Base-by-base conservation (phyloP, 2,888 invertebrate genomes). In the Gymnosoma rotundatum region DNA sequence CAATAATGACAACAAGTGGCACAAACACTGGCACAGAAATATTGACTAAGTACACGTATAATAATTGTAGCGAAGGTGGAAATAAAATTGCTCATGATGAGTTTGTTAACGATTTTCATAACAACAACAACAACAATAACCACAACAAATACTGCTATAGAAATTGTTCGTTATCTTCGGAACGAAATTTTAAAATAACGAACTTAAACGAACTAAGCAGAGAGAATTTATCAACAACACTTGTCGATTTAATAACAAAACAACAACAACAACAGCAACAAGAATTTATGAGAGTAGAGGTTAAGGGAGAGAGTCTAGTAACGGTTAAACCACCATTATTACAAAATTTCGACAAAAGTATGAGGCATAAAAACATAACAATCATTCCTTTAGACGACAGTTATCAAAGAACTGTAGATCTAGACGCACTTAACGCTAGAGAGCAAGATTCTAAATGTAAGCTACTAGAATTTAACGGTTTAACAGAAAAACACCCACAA, bases 331-430 rank as follows among this genome's bases (percentile, higher is more conserved):
- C 50, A 64, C 45, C 64, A 67, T 76, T 72, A 12, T 66, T 81
- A 67, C 56, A 72, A 45, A 60, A 78, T 67, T 66, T 64, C 16
- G 64, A 32, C 38, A 45, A 48, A n/a, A 45, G 56, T 64, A 50
- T 64, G 70, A 78, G 69, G 64, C 84, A 84, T 84, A 84, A 84
- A 84, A 84, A 81, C 78, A 81, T 81, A 85, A 61, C 76, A 83
- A 52, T 25, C 20, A 74, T 21, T 75, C 72, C 81, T 66, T 54
- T 50, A 45, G 21, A 45, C 76, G 81, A 78, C 80, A 83, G 83
- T 81, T 78, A 75, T 86, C 83, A 80, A 45, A 83, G 64, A 83
- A 69, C 81, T 78, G 60, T 67, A 63, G 82, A 76, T 72, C 69
- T 67, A 60, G 72, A 74, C 42, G 64, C 79, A 85, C 36, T 63